Conservation (phyloP, 2,113 vertebrate species). For the Eidolon helvum region DNA sequence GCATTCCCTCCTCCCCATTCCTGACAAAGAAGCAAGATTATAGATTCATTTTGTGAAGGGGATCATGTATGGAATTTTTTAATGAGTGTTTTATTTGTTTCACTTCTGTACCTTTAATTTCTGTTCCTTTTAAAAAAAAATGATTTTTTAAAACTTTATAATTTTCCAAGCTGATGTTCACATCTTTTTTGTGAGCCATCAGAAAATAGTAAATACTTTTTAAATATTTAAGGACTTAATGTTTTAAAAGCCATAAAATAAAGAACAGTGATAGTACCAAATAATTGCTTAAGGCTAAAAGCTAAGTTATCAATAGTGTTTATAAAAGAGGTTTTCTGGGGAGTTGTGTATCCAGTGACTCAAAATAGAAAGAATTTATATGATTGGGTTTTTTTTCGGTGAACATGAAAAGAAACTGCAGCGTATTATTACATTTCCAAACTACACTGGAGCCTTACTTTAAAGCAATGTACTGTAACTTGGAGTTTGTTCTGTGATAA, state of each 20-base stretch:
- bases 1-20: background rate
- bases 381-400: background rate
- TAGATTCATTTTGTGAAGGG: conserved; percentile 31
- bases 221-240: conserved; percentile 52
- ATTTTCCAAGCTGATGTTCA: conserved; percentile 42
- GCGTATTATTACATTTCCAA: conserved; percentile 25
- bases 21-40: background rate
- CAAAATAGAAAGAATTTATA: conserved; percentile 1
- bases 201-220: conserved; percentile 40
- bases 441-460: conserved; percentile 40
- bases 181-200: background rate
- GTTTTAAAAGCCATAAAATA: conserved; percentile 61
- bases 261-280: conserved; percentile 33
- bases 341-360: conserved; percentile 35
- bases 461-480: conserved; percentile 27
- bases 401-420: conserved; percentile 48
- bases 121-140: conserved; percentile 28
- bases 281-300: conserved; percentile 42
- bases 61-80: conserved; percentile 15
- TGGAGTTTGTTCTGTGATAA: conserved; percentile 26
- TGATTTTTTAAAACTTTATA: conserved; percentile 3
- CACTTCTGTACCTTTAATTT: conserved; percentile 25
- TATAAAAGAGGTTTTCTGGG: conserved; percentile 8
- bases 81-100: conserved; percentile 22
- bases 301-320: conserved; percentile 37